Percentiles rank a stretch among this genome's conserved stretches.
Evolutionary conservation across 2,888 invertebrate species (phyloP).

Genomic region (Ferrisia virgata): DNA sequence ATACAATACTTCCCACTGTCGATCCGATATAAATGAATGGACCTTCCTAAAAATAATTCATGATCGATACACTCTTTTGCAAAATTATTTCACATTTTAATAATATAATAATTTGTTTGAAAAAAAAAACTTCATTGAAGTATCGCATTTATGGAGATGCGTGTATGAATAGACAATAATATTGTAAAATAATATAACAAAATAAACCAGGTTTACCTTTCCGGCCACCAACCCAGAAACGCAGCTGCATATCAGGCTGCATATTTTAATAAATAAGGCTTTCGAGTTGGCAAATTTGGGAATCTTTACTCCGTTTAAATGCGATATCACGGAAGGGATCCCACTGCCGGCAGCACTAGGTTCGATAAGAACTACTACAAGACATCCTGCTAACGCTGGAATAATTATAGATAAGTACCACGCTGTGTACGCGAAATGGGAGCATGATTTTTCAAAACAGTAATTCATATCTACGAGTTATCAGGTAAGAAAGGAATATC

Average conservation of each 20-base stretch:
- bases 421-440: neutral
- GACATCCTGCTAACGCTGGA: constrained; percentile 49
- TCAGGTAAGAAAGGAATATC: neutral
- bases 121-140: too few relatives aligned
- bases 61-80: too few relatives aligned
- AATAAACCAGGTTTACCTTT: constrained; percentile 54
- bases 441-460: neutral
- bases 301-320: constrained; percentile 62
- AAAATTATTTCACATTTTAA: too few relatives aligned
- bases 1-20: constrained; percentile 57
- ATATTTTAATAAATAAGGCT: constrained; percentile 59
- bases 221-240: constrained; percentile 62
- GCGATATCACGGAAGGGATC: constrained; percentile 64
- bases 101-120: too few relatives aligned
- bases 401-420: constrained; percentile 49
- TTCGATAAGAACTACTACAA: constrained; percentile 49
- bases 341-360: constrained; percentile 58
- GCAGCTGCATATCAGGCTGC: constrained; percentile 60
- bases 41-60: constrained; percentile 51
- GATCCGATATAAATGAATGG: constrained; percentile 68
- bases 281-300: constrained; percentile 60
- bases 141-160: too few relatives aligned
- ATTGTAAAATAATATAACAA: neutral
- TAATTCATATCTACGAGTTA: constrained; percentile 16
- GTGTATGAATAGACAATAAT: too few relatives aligned